Base-by-base conservation (phyloP, 2,113 vertebrate species). In the Microcebus tavaratra region DNA sequence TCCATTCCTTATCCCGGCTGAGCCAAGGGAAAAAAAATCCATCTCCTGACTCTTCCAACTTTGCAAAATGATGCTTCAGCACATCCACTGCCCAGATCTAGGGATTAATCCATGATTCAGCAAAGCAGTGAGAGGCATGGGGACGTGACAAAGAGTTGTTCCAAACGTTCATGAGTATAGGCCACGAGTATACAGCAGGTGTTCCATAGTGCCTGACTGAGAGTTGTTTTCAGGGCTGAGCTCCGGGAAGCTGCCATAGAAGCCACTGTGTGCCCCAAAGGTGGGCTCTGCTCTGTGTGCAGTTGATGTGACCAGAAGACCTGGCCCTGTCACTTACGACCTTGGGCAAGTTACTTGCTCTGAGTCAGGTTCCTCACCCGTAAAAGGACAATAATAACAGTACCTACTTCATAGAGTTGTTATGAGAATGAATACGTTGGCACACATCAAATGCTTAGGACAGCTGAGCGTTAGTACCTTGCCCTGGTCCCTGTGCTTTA, bases 31-130 rank as follows among this genome's bases (percentile, higher is more conserved):
- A 42, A 72, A 61, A 61, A 53, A 15, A 14, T 83, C 67, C 65
- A 34, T 67, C 59, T n/a, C 34, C 61, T 73, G 42, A 85, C 11
- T 94, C 34, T 50, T 88, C 59, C 63, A 39, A 5, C n/a, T 70
- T 72, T 70, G 84, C 63, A 45, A 75, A 90, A 31, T 31, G 70
- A 68, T 53, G 34, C 75, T 20, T 95, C 95, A 92, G 85, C 94
- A 83, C 55, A 67, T 89, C 91, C 27, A 29, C 23, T 8, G 12
- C 48, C 27, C 67, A 36, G 75, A 61, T 23, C 75, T 86, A 55
- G 68, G 39, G 83, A 81, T 70, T 48, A 61, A 31, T 23, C 78
- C n/a, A 2, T 63, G 78, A 88, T 70, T 88, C 87, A 79, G 67
- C 65, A 88, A 78, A 93, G 48, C 18, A 67, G 21, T 83, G 68